Evolutionary conservation across 2,888 invertebrate species (phyloP), one percentile per base, ranked within the genome.

Genomic region (Drosophila yooni): DNA sequence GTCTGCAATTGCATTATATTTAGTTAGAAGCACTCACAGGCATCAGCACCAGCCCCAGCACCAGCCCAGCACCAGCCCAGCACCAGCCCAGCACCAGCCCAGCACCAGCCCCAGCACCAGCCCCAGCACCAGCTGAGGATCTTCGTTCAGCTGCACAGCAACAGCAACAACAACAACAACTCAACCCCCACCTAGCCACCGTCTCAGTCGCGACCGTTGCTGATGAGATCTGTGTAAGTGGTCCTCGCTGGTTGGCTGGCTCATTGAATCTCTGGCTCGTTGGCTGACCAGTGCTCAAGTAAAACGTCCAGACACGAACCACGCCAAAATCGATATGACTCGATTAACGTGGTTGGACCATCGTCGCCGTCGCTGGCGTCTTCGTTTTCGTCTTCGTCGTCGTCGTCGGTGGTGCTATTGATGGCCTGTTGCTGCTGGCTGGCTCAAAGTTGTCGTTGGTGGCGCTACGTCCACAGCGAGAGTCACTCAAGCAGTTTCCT

Each of bases 281-380:
- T 62, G 54, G 54, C 38, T 62, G 60, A 53, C 63, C 73, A 54
- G 38, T 36, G 61, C 64, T 65, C 74, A 80, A 82, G 84, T 81
- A 84, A 84, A 85, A 85, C 88, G 83, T 83, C 89, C 79, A 57
- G 87, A 88, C 89, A 85, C 87, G 85, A 88, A 83, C 85, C 82
- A 83, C 68, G 76, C 83, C 85, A 87, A 87, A 89, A 89, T 88
- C 88, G 87, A 89, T 87, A 87, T 89, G 89, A 88, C 89, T 87
- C 87, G 87, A 88, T 88, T 85, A 85, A 85, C 89, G 87, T 85
- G 77, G 78, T 71, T 70, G 81, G 79, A 79, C 57, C 72, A 70
- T 48, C 69, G 62, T 58, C 71, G 57, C 31, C 58, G 43, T 51
- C 52, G n/a, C 46, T 66, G 51, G 48, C 59, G 56, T 50, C 60